Percentiles rank a stretch among this genome's conserved stretches.
Evolutionary conservation across 2,888 invertebrate species (phyloP).

Genomic region (Poecilobothrus nobilitatus): DNA sequence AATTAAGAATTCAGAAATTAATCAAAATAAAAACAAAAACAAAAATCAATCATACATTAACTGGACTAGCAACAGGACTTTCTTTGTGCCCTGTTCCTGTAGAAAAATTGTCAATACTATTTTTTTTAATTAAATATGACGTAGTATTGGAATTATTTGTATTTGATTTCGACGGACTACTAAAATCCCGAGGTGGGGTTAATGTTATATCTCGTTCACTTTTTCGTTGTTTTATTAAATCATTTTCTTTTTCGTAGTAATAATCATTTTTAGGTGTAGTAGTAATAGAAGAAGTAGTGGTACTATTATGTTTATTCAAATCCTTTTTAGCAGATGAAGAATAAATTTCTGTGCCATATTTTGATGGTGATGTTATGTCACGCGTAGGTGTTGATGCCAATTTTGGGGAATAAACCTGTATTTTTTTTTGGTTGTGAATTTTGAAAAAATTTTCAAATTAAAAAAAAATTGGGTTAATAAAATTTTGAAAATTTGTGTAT

Average conservation of each 20-base stretch:
- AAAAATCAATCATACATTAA: conserved; percentile 34
- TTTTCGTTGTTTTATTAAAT: conserved; percentile 34
- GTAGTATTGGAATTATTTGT: conserved; percentile 22
- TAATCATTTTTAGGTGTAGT: conserved; percentile 35
- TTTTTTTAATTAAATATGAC: conserved; percentile 22
- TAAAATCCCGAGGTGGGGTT: conserved; percentile 37
- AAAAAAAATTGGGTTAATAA: not conserved
- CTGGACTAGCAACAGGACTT: conserved; percentile 42
- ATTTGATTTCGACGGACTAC: conserved; percentile 24
- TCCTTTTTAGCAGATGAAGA: conserved; percentile 36
- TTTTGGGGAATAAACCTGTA: conserved; percentile 25
- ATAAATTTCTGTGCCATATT: conserved; percentile 36
- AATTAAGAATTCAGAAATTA: not conserved
- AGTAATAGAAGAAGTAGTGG: conserved; percentile 23
- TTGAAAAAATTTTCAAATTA: not conserved
- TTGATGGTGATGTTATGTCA: conserved; percentile 34
- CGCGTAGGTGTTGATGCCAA: conserved; percentile 30
- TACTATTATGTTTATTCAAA: conserved; percentile 31
- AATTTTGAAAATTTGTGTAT: not conserved
- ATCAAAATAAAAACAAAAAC: conserved; percentile 1
- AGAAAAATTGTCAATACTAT: conserved; percentile 23
- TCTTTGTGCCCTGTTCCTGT: conserved; percentile 31
- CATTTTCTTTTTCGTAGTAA: conserved; percentile 44
- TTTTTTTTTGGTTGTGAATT: not conserved
- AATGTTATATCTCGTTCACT: conserved; percentile 34